These are phyloP conservation scores for Dermatophagoides farinae DNA, from an alignment of 1,140 invertebrate genomes.

Conservation along the genomic window DNA sequence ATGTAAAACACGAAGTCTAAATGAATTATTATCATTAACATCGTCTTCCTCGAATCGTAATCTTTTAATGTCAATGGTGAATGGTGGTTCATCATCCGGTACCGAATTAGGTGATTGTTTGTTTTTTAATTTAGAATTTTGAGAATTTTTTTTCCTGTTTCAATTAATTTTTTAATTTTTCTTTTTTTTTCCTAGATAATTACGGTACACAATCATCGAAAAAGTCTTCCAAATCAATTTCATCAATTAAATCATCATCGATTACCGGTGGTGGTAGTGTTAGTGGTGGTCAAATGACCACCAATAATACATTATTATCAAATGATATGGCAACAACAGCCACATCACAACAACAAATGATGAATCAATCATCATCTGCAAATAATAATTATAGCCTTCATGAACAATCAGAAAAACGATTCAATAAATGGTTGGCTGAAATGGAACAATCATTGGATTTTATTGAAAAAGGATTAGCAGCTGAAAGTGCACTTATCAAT, in stretches of 20 bases:
- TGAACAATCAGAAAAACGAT: conserved; percentile 3
- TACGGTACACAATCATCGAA: too few species aligned
- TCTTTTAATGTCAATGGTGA: not conserved
- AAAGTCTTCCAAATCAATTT: conserved; percentile 2
- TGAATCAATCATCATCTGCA: not conserved
- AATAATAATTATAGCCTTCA: not conserved
- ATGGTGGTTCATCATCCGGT: not conserved
- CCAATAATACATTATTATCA: not conserved
- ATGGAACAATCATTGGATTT: conserved; percentile 1
- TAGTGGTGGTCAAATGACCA: not conserved
- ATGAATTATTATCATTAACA: not conserved
- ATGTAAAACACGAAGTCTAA: not conserved
- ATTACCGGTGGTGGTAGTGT: too few species aligned
- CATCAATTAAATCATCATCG: not conserved
- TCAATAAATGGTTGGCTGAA: not conserved
- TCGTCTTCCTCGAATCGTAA: not conserved
- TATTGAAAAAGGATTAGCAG: not conserved
- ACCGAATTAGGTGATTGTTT: not conserved
- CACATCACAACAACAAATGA: not conserved
- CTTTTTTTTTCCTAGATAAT: not conserved
- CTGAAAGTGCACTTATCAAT: not conserved
- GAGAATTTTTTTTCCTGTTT: too few species aligned
- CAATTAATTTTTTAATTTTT: not conserved
- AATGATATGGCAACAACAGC: not conserved
- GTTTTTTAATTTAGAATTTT: too few species aligned